Evolutionary conservation across 2,113 vertebrate genomes (phyloP).

Genomic region (Lichenostomus cassidix): DNA sequence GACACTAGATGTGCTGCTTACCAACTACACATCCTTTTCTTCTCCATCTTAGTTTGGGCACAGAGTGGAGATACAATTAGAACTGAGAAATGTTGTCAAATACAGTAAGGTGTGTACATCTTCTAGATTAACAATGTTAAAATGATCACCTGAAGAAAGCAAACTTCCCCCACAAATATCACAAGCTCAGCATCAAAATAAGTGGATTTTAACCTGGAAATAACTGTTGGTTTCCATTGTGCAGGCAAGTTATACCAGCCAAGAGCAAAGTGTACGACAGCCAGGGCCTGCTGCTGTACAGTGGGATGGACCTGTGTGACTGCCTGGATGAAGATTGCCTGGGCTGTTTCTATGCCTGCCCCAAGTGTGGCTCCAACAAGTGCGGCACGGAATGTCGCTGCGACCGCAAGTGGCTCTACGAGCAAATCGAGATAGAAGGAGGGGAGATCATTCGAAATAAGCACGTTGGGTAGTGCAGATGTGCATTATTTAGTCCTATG

Average conservation of each 20-base stretch:
- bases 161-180: not conserved
- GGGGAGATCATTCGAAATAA: slow-evolving; percentile 95
- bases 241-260: slow-evolving; percentile 81
- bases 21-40: not conserved
- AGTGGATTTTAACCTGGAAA: not conserved
- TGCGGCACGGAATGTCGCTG: slow-evolving; percentile 94
- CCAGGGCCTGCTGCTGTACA: slow-evolving; percentile 88
- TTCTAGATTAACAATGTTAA: not conserved
- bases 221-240: not conserved
- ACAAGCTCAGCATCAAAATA: not conserved
- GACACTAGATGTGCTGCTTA: not conserved
- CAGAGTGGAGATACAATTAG: not conserved
- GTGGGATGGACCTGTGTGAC: slow-evolving; percentile 91
- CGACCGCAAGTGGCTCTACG: slow-evolving; percentile 97
- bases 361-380: slow-evolving; percentile 87
- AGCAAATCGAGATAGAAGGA: slow-evolving; percentile 96
- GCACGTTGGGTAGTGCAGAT: slow-evolving; percentile 72
- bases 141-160: not conserved
- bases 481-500: fast-evolving
- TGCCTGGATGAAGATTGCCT: slow-evolving; percentile 93
- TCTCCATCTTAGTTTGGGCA: not conserved
- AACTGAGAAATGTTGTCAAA: not conserved
- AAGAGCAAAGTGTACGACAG: slow-evolving; percentile 93
- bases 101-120: fast-evolving
- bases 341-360: slow-evolving; percentile 95